Evolutionary conservation across 2,797 vertebrate genomes (phyloP).

Genomic region (Halcyon badia): DNA sequence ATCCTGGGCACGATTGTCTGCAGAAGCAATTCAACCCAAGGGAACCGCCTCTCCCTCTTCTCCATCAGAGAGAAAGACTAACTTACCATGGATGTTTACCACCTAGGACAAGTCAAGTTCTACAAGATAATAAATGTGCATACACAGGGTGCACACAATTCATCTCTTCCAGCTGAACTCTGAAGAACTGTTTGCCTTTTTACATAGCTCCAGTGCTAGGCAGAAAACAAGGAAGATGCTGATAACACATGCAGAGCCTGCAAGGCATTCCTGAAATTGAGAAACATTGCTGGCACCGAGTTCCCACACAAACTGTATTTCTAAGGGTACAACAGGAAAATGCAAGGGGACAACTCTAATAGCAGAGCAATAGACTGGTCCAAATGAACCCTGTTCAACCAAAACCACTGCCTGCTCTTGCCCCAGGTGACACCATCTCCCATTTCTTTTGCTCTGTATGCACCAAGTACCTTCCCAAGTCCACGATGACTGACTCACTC

Average conservation of each 20-base stretch:
- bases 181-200: rapidly evolving
- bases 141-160: neutral
- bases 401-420: neutral
- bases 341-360: neutral
- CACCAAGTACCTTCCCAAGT: neutral
- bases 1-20: no score
- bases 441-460: neutral
- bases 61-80: neutral
- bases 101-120: neutral
- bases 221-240: neutral
- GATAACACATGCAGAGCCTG: neutral
- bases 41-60: neutral
- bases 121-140: neutral
- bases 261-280: neutral
- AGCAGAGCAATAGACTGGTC: neutral
- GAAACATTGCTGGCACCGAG: neutral
- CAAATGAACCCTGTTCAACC: neutral
- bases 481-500: rapidly evolving
- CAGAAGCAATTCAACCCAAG: neutral
- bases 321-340: neutral
- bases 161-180: neutral
- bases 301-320: neutral
- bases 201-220: neutral
- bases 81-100: neutral
- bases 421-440: neutral